Base-by-base conservation (phyloP, 2,113 vertebrate genomes). In the Psammodynastes pulverulentus region DNA sequence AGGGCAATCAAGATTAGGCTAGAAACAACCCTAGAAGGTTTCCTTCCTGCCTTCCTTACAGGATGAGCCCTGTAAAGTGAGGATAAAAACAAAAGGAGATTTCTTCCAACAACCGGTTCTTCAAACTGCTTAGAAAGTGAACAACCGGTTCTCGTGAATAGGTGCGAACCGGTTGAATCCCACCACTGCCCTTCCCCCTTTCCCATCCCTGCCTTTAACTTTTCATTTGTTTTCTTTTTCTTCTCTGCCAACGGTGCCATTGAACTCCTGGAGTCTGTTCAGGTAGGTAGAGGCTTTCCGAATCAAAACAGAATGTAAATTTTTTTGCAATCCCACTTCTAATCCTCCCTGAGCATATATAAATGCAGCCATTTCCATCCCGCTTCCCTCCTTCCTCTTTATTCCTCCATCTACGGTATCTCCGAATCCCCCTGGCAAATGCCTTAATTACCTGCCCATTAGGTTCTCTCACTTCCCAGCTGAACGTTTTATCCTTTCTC, bases 381-480 rank as follows among this genome's bases (percentile, higher is more conserved):
- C 90, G 88, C 53, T 53, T 88, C 72, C 94, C 58, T 93, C 87
- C 91, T 87, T 87, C 24, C 0, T 3, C 53, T 95, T 86, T 53
- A 17, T 90, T 93, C 94, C 94, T 95, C 93, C 92, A 15, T 94
- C 88, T 92, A 67, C 12, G 0, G 29, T n/a, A 92, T 79, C 87
- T 85, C 56, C 23, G 45, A 39, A 89, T 85, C 72, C 92, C 45
- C 53, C 46, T 87, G 92, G 88, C 94, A 95, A 48, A 5, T 86
- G 95, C 96, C 95, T 95, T 95, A 96, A 96, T 96, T 96, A 97
- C 90, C 91, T 93, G 1, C 58, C 93, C 90, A 93, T 94, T 96
- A 96, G 89, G 91, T 93, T 93, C 94, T 91, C 90, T 94, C 88
- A 86, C 87, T 91, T 52, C 90, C 92, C 84, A 86, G 39, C 92